These are phyloP conservation scores for Rhinoderma darwinii DNA, from an alignment of 2,113 vertebrate species.

Conservation along the genomic window DNA sequence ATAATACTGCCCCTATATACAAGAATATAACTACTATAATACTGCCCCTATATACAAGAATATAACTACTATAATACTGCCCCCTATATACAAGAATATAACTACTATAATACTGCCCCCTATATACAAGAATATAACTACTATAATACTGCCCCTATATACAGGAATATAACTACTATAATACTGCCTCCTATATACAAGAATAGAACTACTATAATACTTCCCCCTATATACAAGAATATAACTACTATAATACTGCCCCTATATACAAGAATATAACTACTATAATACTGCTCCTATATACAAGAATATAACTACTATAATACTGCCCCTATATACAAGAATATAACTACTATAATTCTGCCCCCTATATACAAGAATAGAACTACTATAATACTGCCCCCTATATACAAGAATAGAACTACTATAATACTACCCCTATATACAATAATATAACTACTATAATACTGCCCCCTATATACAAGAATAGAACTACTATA, in stretches of 20 bases:
- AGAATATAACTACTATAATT: slow-evolving; percentile 9
- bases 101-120: no score
- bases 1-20: no score
- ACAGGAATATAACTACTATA: no score
- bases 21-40: no score
- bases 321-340: background rate
- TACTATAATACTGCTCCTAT: no score
- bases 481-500: no score
- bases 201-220: background rate
- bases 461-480: background rate
- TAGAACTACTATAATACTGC: slow-evolving; percentile 11
- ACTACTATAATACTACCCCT: background rate
- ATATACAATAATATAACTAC: background rate
- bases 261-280: no score
- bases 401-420: background rate
- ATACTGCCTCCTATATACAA: background rate
- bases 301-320: slow-evolving; percentile 4
- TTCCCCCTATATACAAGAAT: background rate
- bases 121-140: no score
- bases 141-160: no score
- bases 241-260: background rate
- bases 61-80: no score
- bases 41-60: no score
- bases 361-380: background rate
- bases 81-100: no score